Conservation (phyloP, 2,113 vertebrate genomes). For the Tapirus terrestris region DNA sequence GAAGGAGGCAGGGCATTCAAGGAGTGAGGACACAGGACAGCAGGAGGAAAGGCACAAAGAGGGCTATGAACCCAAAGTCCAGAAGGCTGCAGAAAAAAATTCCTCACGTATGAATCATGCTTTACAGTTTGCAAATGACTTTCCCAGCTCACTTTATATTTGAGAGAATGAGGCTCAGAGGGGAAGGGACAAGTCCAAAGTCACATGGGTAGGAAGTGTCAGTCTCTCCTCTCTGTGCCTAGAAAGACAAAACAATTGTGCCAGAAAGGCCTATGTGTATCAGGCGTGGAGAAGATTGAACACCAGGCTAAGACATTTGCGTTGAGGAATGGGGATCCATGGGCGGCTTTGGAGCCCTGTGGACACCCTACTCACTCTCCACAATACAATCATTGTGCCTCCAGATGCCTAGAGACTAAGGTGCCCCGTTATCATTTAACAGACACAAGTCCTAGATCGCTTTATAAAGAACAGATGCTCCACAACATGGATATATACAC, state of each 20-base stretch:
- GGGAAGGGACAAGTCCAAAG: background rate
- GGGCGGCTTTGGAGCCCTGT: background rate
- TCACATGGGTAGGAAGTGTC: background rate
- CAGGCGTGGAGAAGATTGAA: background rate
- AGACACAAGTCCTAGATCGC: background rate
- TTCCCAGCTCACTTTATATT: background rate
- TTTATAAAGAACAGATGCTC: background rate
- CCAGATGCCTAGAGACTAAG: background rate
- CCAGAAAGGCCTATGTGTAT: background rate
- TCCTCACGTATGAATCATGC: fast-evolving
- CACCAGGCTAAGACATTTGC: background rate
- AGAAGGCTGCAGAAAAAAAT: background rate
- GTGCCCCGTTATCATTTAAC: background rate
- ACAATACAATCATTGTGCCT: background rate
- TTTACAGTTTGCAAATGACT: background rate
- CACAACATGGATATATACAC: background rate
- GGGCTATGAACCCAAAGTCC: background rate
- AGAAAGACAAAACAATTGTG: background rate
- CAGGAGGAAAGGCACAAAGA: background rate
- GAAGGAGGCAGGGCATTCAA: background rate
- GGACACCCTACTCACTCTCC: background rate
- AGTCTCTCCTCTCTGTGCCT: background rate
- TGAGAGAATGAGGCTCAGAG: background rate
- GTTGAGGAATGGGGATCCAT: background rate
- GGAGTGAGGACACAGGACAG: background rate